Base-by-base conservation (phyloP, 2,888 invertebrate genomes). In the Chaetogeoica ovagalla region DNA sequence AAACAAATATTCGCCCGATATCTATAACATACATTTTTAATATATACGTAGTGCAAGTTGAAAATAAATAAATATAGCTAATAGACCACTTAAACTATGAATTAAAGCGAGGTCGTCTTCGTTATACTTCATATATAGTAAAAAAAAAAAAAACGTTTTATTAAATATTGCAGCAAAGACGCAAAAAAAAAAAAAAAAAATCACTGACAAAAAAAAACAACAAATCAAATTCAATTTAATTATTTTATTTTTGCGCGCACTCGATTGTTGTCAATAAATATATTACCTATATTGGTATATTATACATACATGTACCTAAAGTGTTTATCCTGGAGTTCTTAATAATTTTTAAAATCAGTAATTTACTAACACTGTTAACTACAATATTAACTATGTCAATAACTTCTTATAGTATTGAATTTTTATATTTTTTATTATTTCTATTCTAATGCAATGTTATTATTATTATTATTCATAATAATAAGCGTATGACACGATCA, bases 31-130 rank as follows among this genome's bases (percentile, higher is more conserved):
- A 13, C 39, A 21, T 21, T 13, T 65, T 13, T 65, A 7, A 13
- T 11, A 30, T 30, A 30, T 30, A 30, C 30, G 4, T 30, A 30
- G 30, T 30, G 30, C 30, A 30, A 39, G 65, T 59, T 59, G 39
- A 59, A n/a, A 59, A 59, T 57, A 59, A 71, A 71, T 71, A 71
- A 65, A 39, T 43, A 9, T 39, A 37, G n/a, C n/a, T 39, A 71
- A 59, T 71, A 23, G 37, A 39, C 21, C 59, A 59, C 39, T 71
- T 71, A 70, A 59, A 59, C 37, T 71, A 59, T 59, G 21, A 71
- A 71, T 71, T 21, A 71, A 71, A 59, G 13, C 70, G 30, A 71
- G 57, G 39, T 59, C 59, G 15, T 37, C 37, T 6, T 59, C 43
- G 21, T 65, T 65, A 15, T 19, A 71, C 17, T 57, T 71, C 21